Evolutionary conservation across 2,888 invertebrate species (phyloP).

Genomic region (Watsonalla binaria): DNA sequence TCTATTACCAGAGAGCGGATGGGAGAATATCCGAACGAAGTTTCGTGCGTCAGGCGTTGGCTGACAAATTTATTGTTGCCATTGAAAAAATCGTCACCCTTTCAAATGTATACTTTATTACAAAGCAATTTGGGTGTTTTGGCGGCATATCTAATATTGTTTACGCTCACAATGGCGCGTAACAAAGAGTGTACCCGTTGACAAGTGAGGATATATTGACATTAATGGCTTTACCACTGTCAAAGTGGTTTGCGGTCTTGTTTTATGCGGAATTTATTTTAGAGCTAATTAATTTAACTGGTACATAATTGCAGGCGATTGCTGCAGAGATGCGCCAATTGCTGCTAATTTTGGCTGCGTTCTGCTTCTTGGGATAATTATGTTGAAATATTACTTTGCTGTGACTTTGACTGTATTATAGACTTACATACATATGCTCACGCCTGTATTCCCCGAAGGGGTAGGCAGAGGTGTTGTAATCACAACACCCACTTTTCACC

Average conservation of each 20-base stretch:
- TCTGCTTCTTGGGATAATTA: neutral
- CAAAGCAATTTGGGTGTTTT: constrained; percentile 17
- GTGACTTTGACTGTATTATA: neutral
- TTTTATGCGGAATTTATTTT: constrained; percentile 38
- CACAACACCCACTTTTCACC: too few relatives aligned
- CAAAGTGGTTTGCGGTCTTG: constrained; percentile 40
- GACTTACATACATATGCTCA: too few relatives aligned
- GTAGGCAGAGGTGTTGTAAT: too few relatives aligned
- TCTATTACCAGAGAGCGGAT: constrained; percentile 60
- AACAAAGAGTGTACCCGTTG: constrained; percentile 55
- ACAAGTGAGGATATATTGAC: constrained; percentile 71
- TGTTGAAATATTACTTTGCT: neutral
- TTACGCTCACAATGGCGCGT: constrained; percentile 45
- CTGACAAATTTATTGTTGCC: constrained; percentile 16
- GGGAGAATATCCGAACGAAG: constrained; percentile 39
- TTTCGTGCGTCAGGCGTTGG: constrained; percentile 19
- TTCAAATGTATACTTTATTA: constrained; percentile 33
- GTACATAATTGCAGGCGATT: constrained; percentile 52
- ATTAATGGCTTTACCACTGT: constrained; percentile 64
- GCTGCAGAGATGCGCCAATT: constrained; percentile 31
- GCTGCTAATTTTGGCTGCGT: constrained; percentile 1
- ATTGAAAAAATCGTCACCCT: constrained; percentile 14
- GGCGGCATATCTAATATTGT: constrained; percentile 22
- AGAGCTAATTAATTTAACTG: constrained; percentile 56
- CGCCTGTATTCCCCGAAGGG: too few relatives aligned